These are phyloP conservation scores for Hydrotaea diabolus DNA, from an alignment of 2,888 invertebrate species.

Conservation along the genomic window DNA sequence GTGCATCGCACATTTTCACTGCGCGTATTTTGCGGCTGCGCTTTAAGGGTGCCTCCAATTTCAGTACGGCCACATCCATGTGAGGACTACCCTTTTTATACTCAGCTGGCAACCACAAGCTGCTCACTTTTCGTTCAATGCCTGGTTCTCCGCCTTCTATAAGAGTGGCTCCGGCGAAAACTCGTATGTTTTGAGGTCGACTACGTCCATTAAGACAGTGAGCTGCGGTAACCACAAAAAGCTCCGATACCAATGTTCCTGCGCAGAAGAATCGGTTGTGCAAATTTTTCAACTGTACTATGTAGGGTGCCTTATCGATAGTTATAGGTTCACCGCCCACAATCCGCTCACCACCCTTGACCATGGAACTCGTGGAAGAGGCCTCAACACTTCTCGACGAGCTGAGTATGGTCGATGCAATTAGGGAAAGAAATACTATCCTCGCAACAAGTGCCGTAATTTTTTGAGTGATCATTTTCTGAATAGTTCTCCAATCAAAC, in stretches of 20 bases:
- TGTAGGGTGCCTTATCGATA: not conserved
- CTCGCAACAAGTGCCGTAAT: not conserved
- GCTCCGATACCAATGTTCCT: not conserved
- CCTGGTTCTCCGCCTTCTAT: not conserved
- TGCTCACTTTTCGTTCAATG: not conserved
- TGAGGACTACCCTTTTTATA: not conserved
- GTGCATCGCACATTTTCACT: not conserved
- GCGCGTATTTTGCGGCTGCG: not conserved
- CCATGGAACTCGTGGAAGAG: too few relatives aligned
- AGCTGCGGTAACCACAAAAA: slow-evolving; percentile 2
- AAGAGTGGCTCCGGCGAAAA: not conserved
- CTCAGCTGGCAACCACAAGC: not conserved
- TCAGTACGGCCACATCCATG: slow-evolving; percentile 8
- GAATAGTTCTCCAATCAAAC: not conserved
- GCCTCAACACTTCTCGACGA: not conserved
- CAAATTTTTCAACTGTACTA: not conserved
- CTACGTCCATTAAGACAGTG: not conserved
- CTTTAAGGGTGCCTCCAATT: not conserved
- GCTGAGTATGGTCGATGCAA: not conserved
- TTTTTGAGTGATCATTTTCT: not conserved
- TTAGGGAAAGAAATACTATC: not conserved
- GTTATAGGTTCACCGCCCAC: not conserved
- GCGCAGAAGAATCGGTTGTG: not conserved
- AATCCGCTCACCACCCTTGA: not conserved
- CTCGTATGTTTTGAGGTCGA: not conserved